Base-by-base conservation (phyloP, 2,888 invertebrate genomes). In the Baccha elongata region DNA sequence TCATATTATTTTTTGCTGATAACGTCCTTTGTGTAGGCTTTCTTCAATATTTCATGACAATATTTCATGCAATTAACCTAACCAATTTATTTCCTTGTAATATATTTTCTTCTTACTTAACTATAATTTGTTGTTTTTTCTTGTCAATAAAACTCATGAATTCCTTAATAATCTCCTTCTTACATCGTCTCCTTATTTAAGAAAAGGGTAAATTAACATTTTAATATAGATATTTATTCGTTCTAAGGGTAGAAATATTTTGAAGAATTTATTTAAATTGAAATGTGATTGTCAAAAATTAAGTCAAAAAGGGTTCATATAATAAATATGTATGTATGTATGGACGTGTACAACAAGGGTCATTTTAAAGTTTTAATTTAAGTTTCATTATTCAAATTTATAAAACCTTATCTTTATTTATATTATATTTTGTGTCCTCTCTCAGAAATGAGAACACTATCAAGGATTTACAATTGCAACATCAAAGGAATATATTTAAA, bases 51-150 rank as follows among this genome's bases (percentile, higher is more conserved):
- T 23, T 23, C 5, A 23, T 23, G 8, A 32, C 29, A 8, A 8
- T 32, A 32, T 7, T 53, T 53, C 21, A 53, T 53, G 53, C 35
- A 53, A 35, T 35, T 53, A 35, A 53, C 35, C 35, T 32, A 35
- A 21, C 13, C 35, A 35, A 52, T 23, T 53, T 53, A 53, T 53
- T 53, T 53, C 19, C 19, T 35, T 35, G 13, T 29, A 6, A 44
- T n/a, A 29, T n/a, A 10, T 29, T 1, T 13, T 1, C 5, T 53
- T 35, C 13, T n/a, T 21, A 37, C 19, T 21, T 53, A 21, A 35
- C n/a, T 35, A 53, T 35, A 21, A 19, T 35, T 35, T 21, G 53
- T 35, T 53, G 19, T 53, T 35, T 4, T 6, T 26, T 3, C 3
- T 26, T 26, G 3, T 3, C 4, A 1, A 37, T 21, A 53, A 53